A percentile compares a stretch with the other conserved stretches of the same genome.
Conservation (phyloP, 2,113 vertebrate species). For the Lonchura striata region DNA sequence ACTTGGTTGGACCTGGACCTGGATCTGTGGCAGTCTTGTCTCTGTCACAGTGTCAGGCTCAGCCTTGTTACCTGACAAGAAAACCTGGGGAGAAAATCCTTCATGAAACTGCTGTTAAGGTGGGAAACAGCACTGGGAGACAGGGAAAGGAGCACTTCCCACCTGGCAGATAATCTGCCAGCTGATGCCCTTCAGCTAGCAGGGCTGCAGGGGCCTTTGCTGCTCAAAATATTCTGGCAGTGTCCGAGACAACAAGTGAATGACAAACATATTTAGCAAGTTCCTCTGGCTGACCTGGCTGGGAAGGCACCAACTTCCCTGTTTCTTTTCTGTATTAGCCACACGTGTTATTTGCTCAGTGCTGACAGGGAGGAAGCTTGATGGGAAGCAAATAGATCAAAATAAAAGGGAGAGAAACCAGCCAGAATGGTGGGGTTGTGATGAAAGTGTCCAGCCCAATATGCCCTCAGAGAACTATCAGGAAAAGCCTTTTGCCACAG, state of each 20-base stretch:
- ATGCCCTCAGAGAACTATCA: background rate
- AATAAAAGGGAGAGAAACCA: background rate
- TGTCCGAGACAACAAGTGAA: constrained; percentile 1
- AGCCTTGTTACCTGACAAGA: background rate
- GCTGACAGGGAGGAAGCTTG: background rate
- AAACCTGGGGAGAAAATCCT: background rate
- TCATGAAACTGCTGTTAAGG: background rate
- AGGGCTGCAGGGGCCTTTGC: background rate
- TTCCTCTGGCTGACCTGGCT: background rate
- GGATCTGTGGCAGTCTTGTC: background rate
- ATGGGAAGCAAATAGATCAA: background rate
- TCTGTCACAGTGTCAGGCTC: background rate
- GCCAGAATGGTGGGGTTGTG: background rate
- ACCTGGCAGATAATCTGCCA: background rate
- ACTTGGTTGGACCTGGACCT: background rate
- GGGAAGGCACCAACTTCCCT: background rate
- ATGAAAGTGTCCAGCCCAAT: background rate
- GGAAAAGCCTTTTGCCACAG: background rate
- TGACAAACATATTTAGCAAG: background rate
- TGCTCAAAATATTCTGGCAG: constrained; percentile 24
- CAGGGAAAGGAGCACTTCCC: background rate
- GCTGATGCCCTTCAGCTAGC: background rate
- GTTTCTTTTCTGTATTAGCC: background rate
- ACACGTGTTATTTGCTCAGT: background rate
- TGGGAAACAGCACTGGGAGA: background rate